A percentile compares a stretch with the other conserved stretches of the same genome.
Evolutionary conservation across 2,113 vertebrate genomes (phyloP).

Genomic region (Loxodonta africana): DNA sequence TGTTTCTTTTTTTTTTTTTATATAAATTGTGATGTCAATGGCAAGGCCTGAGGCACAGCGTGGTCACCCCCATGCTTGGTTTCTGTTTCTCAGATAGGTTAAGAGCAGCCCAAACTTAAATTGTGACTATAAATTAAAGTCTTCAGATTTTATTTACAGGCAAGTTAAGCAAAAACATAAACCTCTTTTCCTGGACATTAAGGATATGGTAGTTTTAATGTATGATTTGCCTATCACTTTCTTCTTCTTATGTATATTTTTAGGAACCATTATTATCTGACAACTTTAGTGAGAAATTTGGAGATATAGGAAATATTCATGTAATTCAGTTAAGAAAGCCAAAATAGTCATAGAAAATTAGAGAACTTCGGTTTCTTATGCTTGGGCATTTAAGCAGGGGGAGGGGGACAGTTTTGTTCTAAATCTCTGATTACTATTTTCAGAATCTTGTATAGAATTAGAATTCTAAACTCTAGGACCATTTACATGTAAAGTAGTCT

Average conservation of each 20-base stretch:
- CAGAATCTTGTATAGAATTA: background rate
- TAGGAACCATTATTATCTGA: background rate
- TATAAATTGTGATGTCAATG: background rate
- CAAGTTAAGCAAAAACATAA: constrained; percentile 12
- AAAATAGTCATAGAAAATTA: constrained; percentile 15
- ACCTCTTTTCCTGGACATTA: background rate
- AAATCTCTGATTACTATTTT: constrained; percentile 27
- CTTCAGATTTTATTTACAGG: constrained; percentile 55
- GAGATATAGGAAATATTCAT: background rate
- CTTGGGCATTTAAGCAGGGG: constrained; percentile 28
- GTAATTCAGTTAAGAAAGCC: background rate
- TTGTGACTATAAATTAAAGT: background rate
- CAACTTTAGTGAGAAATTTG: background rate
- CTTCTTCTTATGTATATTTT: background rate
- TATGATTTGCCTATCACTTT: background rate
- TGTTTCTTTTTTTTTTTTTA: background rate
- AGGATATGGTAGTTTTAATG: background rate
- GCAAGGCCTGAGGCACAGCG: background rate
- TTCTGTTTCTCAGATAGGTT: constrained; percentile 13
- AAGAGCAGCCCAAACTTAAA: constrained; percentile 49
- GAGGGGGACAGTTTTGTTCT: background rate
- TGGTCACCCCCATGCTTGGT: background rate
- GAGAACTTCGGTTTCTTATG: background rate
- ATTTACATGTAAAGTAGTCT: constrained; percentile 49
- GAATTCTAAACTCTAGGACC: constrained; percentile 1